Evolutionary conservation across 2,888 invertebrate species (phyloP).

Genomic region (Pristionchus mayeri): DNA sequence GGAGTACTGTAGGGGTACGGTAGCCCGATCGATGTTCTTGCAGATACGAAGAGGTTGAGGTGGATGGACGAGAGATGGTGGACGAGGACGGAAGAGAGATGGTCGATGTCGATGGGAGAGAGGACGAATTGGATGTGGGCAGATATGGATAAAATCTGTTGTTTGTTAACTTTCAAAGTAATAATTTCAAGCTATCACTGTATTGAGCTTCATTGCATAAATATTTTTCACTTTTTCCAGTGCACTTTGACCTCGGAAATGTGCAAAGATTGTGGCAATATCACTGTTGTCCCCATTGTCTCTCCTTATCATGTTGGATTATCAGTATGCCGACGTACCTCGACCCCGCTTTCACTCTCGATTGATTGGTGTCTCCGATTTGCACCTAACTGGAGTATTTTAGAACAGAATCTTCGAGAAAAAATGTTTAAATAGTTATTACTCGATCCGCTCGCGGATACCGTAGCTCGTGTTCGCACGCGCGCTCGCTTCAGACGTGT

Average conservation of each 20-base stretch:
- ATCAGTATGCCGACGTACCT: not conserved
- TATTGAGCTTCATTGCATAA: not conserved
- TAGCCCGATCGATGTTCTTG: not conserved
- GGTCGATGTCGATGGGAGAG: conserved; percentile 35
- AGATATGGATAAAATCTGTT: no score
- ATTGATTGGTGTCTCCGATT: not conserved
- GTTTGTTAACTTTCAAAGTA: no score
- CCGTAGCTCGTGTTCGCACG: not conserved
- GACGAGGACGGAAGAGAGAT: conserved; percentile 11
- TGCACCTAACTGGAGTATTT: not conserved
- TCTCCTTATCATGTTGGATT: not conserved
- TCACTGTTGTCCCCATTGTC: not conserved
- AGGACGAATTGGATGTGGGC: no score
- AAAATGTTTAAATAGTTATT: not conserved
- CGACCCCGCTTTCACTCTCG: conserved; percentile 22
- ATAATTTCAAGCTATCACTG: no score
- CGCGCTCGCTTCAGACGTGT: conserved; percentile 29
- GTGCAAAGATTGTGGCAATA: not conserved
- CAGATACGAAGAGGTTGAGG: conserved; percentile 43
- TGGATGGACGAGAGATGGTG: no score
- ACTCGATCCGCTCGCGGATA: not conserved
- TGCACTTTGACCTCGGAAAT: not conserved
- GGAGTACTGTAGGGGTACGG: not conserved
- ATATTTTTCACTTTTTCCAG: not conserved
- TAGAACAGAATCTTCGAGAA: not conserved